Evolutionary conservation across 2,888 invertebrate genomes (phyloP).

Genomic region (Volucella zonaria): DNA sequence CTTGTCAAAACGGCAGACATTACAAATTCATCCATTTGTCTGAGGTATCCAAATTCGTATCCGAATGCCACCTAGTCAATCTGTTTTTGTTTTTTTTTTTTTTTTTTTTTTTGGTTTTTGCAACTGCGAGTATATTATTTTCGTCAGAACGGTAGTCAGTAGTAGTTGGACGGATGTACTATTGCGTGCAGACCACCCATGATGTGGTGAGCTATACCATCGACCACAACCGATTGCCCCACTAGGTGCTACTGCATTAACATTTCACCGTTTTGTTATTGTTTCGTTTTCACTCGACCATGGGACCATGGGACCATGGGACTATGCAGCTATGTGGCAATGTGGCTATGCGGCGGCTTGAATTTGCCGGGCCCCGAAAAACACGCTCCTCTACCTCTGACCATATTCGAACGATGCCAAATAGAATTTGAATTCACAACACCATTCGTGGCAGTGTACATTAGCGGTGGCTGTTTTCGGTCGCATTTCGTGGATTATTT

Average conservation of each 20-base stretch:
- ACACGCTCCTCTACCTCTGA: conserved; percentile 11
- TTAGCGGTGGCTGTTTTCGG: conserved; percentile 74
- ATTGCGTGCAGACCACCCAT: conserved; percentile 63
- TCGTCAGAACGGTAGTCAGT: conserved; percentile 57
- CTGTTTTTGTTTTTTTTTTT: conserved; percentile 8
- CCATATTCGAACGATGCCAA: conserved; percentile 31
- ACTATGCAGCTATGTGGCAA: not conserved
- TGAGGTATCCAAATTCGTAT: conserved; percentile 68
- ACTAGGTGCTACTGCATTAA: conserved; percentile 62
- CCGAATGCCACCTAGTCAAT: conserved; percentile 62
- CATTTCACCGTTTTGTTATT: conserved; percentile 70
- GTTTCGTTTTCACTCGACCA: conserved; percentile 62
- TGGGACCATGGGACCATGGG: conserved; percentile 36
- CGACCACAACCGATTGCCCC: conserved; percentile 31
- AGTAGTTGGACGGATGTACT: conserved; percentile 56
- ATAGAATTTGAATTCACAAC: conserved; percentile 68
- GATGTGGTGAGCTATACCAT: conserved; percentile 32
- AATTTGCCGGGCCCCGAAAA: conserved; percentile 10
- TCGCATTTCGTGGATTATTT: conserved; percentile 74
- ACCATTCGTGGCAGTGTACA: conserved; percentile 70
- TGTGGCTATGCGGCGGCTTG: not conserved
- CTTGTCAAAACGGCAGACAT: conserved; percentile 68
- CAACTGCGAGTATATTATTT: conserved; percentile 50
- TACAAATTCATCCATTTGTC: conserved; percentile 64
- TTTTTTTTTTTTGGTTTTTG: conserved; percentile 26